phyloP scores from a whole-genome alignment of 1,140 invertebrate genomes.

The Trichoplusia ni region DNA sequence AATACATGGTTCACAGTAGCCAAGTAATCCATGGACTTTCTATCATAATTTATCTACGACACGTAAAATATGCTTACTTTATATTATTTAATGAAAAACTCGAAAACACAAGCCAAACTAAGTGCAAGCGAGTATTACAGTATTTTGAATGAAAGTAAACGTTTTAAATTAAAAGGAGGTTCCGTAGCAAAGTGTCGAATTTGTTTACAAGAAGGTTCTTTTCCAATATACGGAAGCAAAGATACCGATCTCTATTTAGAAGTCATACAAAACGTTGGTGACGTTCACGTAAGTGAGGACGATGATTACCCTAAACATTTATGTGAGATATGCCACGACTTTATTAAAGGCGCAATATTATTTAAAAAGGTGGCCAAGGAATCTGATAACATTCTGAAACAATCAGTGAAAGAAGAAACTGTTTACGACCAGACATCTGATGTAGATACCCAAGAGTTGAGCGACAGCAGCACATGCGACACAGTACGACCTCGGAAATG shows the following conservation, averaged over 20 bases:
- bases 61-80: slow-evolving; percentile 43
- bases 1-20: background rate
- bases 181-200: slow-evolving; percentile 40
- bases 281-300: slow-evolving; percentile 45
- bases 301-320: slow-evolving; percentile 56
- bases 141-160: slow-evolving; percentile 21
- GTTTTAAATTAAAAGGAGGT: slow-evolving; percentile 14
- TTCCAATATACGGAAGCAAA: slow-evolving; percentile 45
- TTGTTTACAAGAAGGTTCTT: slow-evolving; percentile 46
- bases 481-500: slow-evolving; percentile 25
- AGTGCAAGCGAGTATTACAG: slow-evolving; percentile 38
- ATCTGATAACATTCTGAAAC: slow-evolving; percentile 44
- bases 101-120: slow-evolving; percentile 32
- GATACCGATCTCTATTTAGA: slow-evolving; percentile 43
- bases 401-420: slow-evolving; percentile 43
- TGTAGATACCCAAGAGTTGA: slow-evolving; percentile 30
- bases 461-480: slow-evolving; percentile 22
- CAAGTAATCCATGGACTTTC: no score
- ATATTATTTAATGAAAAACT: slow-evolving; percentile 51
- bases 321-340: slow-evolving; percentile 52
- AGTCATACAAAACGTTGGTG: slow-evolving; percentile 43
- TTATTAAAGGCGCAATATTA: slow-evolving; percentile 51
- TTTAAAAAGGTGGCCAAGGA: slow-evolving; percentile 54
- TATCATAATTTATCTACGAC: no score
- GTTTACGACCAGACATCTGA: slow-evolving; percentile 20